phyloP scores from a whole-genome alignment of 2,888 invertebrate genomes.

The Eudasyphora cyanicolor region DNA sequence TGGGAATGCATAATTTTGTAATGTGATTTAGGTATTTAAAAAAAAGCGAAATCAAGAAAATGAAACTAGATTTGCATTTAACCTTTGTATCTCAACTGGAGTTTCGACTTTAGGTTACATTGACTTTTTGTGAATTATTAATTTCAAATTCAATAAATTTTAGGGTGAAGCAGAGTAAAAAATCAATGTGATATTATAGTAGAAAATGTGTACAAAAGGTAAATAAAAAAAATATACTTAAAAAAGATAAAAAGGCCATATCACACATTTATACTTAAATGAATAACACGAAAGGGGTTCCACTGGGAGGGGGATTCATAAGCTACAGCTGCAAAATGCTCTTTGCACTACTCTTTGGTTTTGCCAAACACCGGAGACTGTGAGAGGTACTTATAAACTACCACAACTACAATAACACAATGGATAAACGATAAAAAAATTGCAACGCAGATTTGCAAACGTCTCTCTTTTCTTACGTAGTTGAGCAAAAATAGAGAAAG shows the following conservation, averaged over 20 bases:
- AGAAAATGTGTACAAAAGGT: neutral
- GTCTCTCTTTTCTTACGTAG: neutral
- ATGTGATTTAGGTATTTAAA: neutral
- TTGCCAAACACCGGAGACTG: neutral
- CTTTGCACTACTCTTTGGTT: constrained; percentile 9
- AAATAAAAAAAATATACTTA: neutral
- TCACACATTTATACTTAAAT: neutral
- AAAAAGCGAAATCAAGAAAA: neutral
- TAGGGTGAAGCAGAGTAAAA: too few species aligned
- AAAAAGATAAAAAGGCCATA: neutral
- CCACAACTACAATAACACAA: neutral
- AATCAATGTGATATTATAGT: neutral
- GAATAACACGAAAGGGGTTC: neutral
- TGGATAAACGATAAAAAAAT: neutral
- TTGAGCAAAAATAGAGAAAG: neutral
- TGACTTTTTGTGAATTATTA: neutral
- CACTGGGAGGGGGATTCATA: too few species aligned
- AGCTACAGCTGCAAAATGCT: neutral
- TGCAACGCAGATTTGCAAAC: neutral
- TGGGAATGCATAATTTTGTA: neutral
- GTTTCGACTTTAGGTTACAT: neutral
- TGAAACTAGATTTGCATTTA: constrained; percentile 14
- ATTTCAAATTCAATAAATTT: neutral
- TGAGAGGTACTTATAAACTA: too few species aligned
- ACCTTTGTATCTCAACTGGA: neutral